These are phyloP conservation scores for silkworm (Bombyx mori) DNA, from an alignment of 1,140 invertebrate species.

Conservation along the genomic window ASM3026992v2 NC_085122.1:14343501-14344000, in stretches of 20 bases:
- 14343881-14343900: background rate
- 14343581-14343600: no score
- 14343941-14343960: background rate
- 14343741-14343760: background rate
- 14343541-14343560: no score
- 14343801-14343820: conserved; percentile 1
- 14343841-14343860: conserved; percentile 1
- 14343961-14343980: background rate
- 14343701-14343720: background rate
- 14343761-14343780: background rate
- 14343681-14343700: no score
- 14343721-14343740: conserved; percentile 1
- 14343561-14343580: no score
- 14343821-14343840: conserved; percentile 1
- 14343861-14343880: background rate
- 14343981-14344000: background rate
- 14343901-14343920: background rate
- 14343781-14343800: conserved; percentile 1
- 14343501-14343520: no score
- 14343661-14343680: no score
- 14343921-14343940: conserved; percentile 1
- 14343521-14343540: no score
- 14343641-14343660: no score
- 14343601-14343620: no score
- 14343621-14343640: no score